Evolutionary conservation across 2,888 invertebrate species (phyloP), one percentile per base, ranked within the genome.

Genomic region (Platynereis dumerilii): DNA sequence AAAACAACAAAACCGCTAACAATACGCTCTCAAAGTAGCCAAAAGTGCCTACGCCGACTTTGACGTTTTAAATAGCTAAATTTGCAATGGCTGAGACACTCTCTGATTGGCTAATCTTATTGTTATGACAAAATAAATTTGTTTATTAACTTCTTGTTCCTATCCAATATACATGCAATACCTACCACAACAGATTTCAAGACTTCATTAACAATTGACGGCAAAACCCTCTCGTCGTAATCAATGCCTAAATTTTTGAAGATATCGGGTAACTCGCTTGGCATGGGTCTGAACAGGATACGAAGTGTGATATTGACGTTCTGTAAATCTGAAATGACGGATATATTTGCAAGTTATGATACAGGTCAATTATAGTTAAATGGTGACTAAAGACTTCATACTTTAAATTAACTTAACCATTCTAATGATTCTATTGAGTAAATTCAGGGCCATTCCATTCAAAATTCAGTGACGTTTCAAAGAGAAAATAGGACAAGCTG

Each of bases 271-370:
- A 99, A 87, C 76, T 92, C 89, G 75, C 93, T 92, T n/a, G 96
- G 93, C 65, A 93, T 87, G 1, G 99, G 99, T 82, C 99, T 88
- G 87, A 96, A 99, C 77, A 99, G 87, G 81, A 99, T 95, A 88
- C 99, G 92, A 66, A 99, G 88, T 53, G 99, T 99, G 82, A 99
- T 98, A 87, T 96, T 97, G 17, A 99, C 98, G 86, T 97, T 99
- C 86, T 99, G 99, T 76, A 99, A 89, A 91, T 99, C 99, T 93
- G 76, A 57, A 79, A 75, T 54, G 60, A 54, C 66, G 20, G 53
- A n/a, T n/a, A n/a, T n/a, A n/a, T n/a, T 42, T 52, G 45, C 10
- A 20, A 57, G 22, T 57, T 26, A 15, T 26, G 10, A 53, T 17
- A 53, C 10, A 12, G 54, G 10, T 15, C 20, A 20, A 15, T 17